Evolutionary conservation across 1,140 invertebrate genomes (phyloP).

Genomic region (Asobara japonica): DNA sequence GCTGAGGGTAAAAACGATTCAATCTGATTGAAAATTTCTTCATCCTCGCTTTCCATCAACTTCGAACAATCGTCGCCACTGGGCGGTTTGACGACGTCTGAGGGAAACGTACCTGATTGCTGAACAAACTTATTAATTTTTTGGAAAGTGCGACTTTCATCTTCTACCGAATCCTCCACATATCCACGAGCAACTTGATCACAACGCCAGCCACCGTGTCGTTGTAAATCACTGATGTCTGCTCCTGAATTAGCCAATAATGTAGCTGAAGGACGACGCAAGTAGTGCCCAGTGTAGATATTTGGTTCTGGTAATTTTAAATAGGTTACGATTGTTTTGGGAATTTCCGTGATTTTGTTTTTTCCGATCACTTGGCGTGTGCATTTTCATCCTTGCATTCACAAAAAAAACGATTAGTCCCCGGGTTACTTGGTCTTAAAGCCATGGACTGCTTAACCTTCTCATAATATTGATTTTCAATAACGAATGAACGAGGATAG

Average conservation of each 20-base stretch:
- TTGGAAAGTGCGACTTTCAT: too few species aligned
- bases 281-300: conserved; percentile 38
- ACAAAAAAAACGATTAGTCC: conserved; percentile 8
- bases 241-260: conserved; percentile 34
- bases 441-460: background rate
- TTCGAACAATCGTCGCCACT: too few species aligned
- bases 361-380: conserved; percentile 4
- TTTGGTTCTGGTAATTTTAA: conserved; percentile 32
- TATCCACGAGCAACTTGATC: conserved; percentile 4
- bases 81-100: too few species aligned
- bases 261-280: conserved; percentile 6
- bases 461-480: background rate
- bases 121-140: too few species aligned
- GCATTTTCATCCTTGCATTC: conserved; percentile 7
- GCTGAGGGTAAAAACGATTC: too few species aligned
- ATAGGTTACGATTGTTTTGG: conserved; percentile 31
- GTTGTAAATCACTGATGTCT: conserved; percentile 38
- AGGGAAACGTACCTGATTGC: too few species aligned
- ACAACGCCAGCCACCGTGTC: conserved; percentile 34
- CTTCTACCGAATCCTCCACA: too few species aligned
- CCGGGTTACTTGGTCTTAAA: background rate
- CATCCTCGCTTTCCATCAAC: too few species aligned
- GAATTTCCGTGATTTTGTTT: conserved; percentile 28
- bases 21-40: too few species aligned
- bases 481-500: conserved; percentile 13